Base-by-base conservation (phyloP, 92 coral and sea anemone species). In the Palythoa grandiflora region DNA sequence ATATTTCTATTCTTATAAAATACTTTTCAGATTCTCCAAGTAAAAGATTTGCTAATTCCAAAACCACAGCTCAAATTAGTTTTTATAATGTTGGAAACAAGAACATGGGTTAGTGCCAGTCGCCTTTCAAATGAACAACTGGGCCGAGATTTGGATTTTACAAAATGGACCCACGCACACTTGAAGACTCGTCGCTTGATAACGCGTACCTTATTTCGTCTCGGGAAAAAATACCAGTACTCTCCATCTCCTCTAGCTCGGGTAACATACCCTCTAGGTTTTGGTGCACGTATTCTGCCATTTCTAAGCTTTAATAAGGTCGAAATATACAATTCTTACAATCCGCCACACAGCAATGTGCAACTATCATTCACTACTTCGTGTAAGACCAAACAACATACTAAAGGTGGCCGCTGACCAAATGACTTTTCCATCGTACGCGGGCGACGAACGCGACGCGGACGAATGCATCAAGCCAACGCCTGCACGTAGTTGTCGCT, bases 261-360 rank as follows among this genome's bases (percentile, higher is more conserved):
- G 99, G 99, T 75, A 97, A 85, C 98, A 97, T 97, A 10, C 91
- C 94, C 81, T 97, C 99, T 71, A 97, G 78, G 37, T 95, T 97
- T 75, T 95, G 99, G 53, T 95, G 96, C 84, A 97, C 99, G 83
- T 94, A 91, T 83, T 97, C 99, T 73, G 99, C 99, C 99, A 97
- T 96, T 55, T 68, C 83, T 65, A 6, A 73, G 21, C 21, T 37
- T 40, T 6, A 20, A 17, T 17, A 19, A 65, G 19, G 66, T 66
- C 44, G 47, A 13, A 35, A 35, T 70, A 44, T 4, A 44, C 50
- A 44, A 44, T 44, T 5, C 38, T 59, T 6, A 79, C 13, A 63
- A 44, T 17, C 57, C 8, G 75, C 73, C 60, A 16, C 2, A 16
- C 21, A 61, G 74, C 68, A 54, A 66, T 81, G 75, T 63, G 60